Base-by-base conservation (phyloP, 2,888 invertebrate genomes). In the Tenthredo scrophulariae region DNA sequence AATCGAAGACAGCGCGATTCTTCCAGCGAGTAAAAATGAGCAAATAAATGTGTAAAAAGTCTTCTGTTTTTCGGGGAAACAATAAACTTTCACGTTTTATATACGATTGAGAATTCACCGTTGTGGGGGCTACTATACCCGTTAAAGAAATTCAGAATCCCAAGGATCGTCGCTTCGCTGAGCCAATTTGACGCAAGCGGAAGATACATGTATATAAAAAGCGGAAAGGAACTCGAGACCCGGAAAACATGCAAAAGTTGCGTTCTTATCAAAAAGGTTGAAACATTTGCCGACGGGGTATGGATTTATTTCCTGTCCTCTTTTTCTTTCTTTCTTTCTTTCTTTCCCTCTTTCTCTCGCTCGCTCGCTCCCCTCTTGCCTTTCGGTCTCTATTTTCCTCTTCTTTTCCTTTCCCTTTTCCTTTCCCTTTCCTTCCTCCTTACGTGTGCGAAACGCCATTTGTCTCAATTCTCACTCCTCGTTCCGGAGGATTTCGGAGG, bases 381-480 rank as follows among this genome's bases (percentile, higher is more conserved):
- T 22, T 67, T 67, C n/a, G 22, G 22, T 40, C 9, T 15, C 84
- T 70, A 33, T 18, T 50, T 70, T 62, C 10, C 65, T 43, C 29
- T 80, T 43, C 29, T 80, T 26, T 72, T 37, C 67, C 58, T 46
- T 50, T 58, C 40, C 80, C 85, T 58, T 46, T 70, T 18, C 10
- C 79, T 43, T 29, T 80, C 29, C 75, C 83, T 77, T 74, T 85
- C 84, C 33, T 70, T 84, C 62, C 43, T 75, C 85, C 72, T 58
- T 79, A 43, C 83, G 70, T 62, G 83, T 70, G 67, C 67, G 67
- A 65, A 50, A 83, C 83, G 83, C 85, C 72, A 84, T 85, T 85
- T 84, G 85, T 85, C 84, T 85, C 85, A 84, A 85, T 85, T 85
- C 85, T 85, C 80, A 54, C 80, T 65, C 82, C 84, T 67, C 79